Base-by-base conservation (phyloP, 2,113 vertebrate species). In the Pteropus alecto region DNA sequence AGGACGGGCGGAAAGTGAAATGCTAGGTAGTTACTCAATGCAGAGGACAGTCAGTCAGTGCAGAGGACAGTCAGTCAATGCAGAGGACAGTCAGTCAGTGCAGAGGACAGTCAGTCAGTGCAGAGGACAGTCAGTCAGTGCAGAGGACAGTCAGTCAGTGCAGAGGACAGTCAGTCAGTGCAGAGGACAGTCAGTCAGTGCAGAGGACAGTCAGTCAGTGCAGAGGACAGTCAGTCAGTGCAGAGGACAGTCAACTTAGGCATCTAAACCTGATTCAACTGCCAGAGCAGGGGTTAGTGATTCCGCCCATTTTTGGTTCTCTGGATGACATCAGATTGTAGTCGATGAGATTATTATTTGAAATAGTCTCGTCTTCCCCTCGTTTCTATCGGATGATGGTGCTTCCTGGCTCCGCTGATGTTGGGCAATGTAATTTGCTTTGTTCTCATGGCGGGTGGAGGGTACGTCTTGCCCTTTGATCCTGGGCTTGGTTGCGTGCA, bases 401-500 rank as follows among this genome's bases (percentile, higher is more conserved):
- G 24, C 21, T 74, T 46, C 51, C 7, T 7, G 43, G 71, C 18
- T 63, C 71, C 11, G 1, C 0, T 6, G 58, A 74, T 33, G 35
- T 7, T 22, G 38, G 61, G 14, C 7, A 1, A 0, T 2, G 15
- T 41, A 41, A 38, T 33, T 19, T 28, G 14, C 46, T 76, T 38
- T 76, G 79, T 38, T n/a, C 63, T 85, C 19, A 0, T 3, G 46
- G 48, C 51, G 19, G 30, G 18, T 35, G 6, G 68, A 33, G 22
- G 10, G 7, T 4, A 7, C 12, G 30, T 28, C 58, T 77, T 71
- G 63, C 5, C 26, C 30, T 65, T 58, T 35, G 58, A 46, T 11
- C 4, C 0, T 6, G 61, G 54, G 2, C n/a, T 38, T 41, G 91
- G 38, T 12, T 33, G 0, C 33, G 26, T 5, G 21, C 13, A 54